Conservation (phyloP, 2,888 invertebrate species). For the Oconnorella tubifera region DNA sequence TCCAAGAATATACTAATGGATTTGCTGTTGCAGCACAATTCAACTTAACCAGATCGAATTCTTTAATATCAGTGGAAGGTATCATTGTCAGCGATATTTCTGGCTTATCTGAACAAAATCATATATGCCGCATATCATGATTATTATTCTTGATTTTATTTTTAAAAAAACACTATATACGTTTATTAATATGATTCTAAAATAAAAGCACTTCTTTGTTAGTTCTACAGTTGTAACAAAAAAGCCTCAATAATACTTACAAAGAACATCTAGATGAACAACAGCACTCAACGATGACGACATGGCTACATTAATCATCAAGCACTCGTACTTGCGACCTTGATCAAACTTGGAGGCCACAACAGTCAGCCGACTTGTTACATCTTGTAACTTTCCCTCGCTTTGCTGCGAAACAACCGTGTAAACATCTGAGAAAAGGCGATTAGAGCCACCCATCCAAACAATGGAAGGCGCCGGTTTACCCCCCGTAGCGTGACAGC, state of each 20-base stretch:
- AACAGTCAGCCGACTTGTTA: neutral
- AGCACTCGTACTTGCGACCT: neutral
- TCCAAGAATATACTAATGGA: neutral
- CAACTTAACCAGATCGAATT: neutral
- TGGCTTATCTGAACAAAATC: conserved; percentile 2
- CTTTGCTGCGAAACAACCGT: neutral
- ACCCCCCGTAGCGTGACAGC: neutral
- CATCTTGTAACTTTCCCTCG: neutral
- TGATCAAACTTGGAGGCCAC: neutral
- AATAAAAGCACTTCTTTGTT: neutral
- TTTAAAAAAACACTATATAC: too few species aligned
- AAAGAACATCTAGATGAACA: neutral
- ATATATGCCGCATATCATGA: neutral
- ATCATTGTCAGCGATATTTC: neutral
- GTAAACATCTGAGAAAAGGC: neutral
- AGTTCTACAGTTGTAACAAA: neutral
- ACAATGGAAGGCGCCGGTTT: neutral
- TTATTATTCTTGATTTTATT: too few species aligned
- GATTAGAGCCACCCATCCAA: neutral
- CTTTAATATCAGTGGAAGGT: neutral
- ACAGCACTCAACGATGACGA: neutral
- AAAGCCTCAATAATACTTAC: neutral
- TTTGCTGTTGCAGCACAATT: neutral
- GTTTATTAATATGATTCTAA: too few species aligned
- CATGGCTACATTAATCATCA: neutral